These are phyloP conservation scores for Pachyrhynchus sulphureomaculatus DNA, from an alignment of 1,140 invertebrate species.

Conservation along the genomic window DNA sequence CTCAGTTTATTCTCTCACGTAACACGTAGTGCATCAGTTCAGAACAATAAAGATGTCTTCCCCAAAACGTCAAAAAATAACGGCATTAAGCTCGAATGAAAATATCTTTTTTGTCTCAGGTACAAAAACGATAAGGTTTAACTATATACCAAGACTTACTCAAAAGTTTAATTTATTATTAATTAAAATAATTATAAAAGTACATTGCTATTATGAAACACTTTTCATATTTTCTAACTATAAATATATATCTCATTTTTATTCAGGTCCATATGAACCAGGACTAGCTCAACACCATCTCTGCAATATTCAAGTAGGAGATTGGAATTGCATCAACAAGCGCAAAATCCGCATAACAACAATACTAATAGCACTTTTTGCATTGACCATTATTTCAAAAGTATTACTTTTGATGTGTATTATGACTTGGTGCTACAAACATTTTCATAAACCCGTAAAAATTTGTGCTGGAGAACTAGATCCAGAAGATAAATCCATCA, in stretches of 20 bases:
- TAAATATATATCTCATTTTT: not conserved
- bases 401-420: slow-evolving; percentile 34
- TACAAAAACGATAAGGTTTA: too few relatives aligned
- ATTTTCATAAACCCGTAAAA: slow-evolving; percentile 19
- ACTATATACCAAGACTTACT: too few relatives aligned
- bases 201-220: too few relatives aligned
- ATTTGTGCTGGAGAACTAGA: slow-evolving; percentile 15
- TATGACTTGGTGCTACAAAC: slow-evolving; percentile 35
- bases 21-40: too few relatives aligned
- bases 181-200: too few relatives aligned
- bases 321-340: slow-evolving; percentile 32
- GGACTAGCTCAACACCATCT: slow-evolving; percentile 27
- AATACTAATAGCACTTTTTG: slow-evolving; percentile 29
- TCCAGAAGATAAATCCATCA: slow-evolving; percentile 10
- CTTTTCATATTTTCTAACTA: not conserved
- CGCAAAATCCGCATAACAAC: slow-evolving; percentile 27
- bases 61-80: too few relatives aligned
- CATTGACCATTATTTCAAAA: slow-evolving; percentile 31
- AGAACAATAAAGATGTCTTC: too few relatives aligned
- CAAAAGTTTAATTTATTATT: too few relatives aligned
- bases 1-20: too few relatives aligned
- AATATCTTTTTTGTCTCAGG: too few relatives aligned
- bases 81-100: too few relatives aligned
- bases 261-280: slow-evolving; percentile 24
- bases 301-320: slow-evolving; percentile 31